Base-by-base conservation (phyloP, 2,113 vertebrate genomes). In the Ranitomeya variabilis region DNA sequence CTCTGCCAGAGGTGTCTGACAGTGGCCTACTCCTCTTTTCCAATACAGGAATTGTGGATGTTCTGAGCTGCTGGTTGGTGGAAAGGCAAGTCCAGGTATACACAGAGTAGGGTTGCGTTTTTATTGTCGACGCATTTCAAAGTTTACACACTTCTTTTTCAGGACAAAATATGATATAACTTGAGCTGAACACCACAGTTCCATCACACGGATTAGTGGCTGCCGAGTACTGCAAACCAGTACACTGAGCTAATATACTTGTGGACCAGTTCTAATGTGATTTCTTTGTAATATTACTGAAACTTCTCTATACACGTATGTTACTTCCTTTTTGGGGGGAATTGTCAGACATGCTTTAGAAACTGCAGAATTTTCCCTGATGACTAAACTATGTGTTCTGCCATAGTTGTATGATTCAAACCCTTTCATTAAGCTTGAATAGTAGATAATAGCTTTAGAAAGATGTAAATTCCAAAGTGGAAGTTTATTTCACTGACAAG, bases 391-490 rank as follows among this genome's bases (percentile, higher is more conserved):
- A 6, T 31, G 78, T 55, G 14, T 59, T 23, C n/a, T 59, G 4
- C 78, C 23, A 59, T 60, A 37, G 26, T 21, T 21, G 5, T 59
- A 18, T 12, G 6, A 80, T 26, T 57, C n/a, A 81, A 81, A 62
- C 57, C 45, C 37, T 19, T 81, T 81, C 3, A 60, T 10, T 37
- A 37, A 37, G 12, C 55, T 19, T 81, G 15, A 62, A 37, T 31
- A 31, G 11, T 26, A 59, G 55, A 80, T 60, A 15, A 80, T 21
- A 26, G 55, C 13, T 80, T 26, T 60, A 26, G 19, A 78, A 79
- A 57, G 54, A 6, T 79, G 55, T 76, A 76, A 51, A 76, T 52
- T 76, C 73, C 18, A 21, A 76, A 51, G 73, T 76, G 73, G 73
- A 76, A 76, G 73, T 76, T 19, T 76, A 76, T 51, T 76, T 76